Base-by-base conservation (phyloP, 2,113 vertebrate genomes). In the Microcebus ravelobensis region DNA sequence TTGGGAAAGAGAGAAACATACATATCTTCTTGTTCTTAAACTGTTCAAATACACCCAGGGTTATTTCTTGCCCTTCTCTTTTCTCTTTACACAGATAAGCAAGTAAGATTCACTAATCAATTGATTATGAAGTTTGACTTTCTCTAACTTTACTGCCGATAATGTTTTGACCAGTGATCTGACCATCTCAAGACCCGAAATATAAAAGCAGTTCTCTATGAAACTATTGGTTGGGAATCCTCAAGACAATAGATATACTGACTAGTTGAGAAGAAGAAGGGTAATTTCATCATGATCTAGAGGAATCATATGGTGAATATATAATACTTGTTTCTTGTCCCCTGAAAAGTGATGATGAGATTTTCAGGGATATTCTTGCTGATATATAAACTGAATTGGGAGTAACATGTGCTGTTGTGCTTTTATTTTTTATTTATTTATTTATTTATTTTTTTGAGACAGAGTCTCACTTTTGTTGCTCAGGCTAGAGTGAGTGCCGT, bases 141-240 rank as follows among this genome's bases (percentile, higher is more conserved):
- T 36, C 61, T 95, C 73, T 89, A 71, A 71, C 73, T 91, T 94
- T 71, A 57, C 79, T 95, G 59, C 25, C 68, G 73, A 25, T 82
- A 90, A 79, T 52, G 14, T 82, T 90, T 88, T 88, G 55, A 91
- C 29, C 52, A 93, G 31, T 79, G 67, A 95, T 91, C 48, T 63
- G 23, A 87, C 84, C 36, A 90, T 87, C 18, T 94, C 29, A 79
- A 91, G 68, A 55, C 81, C 68, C 50, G 61, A 87, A 95, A 96
- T 87, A 79, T 65, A 86, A 93, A 86, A 86, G 25, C 65, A 39
- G n/a, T 76, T 50, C 31, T 76, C 18, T 31, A 63, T 86, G 87
- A 96, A 88, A 89, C 12, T 34, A 13, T 74, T 81, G 11, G 23
- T 65, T 86, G 45, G n/a, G 74, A 80, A 76, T 52, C 63, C 59